phyloP scores from a whole-genome alignment of 2,797 vertebrate species.

The Amblyopsis hoosieri region DNA sequence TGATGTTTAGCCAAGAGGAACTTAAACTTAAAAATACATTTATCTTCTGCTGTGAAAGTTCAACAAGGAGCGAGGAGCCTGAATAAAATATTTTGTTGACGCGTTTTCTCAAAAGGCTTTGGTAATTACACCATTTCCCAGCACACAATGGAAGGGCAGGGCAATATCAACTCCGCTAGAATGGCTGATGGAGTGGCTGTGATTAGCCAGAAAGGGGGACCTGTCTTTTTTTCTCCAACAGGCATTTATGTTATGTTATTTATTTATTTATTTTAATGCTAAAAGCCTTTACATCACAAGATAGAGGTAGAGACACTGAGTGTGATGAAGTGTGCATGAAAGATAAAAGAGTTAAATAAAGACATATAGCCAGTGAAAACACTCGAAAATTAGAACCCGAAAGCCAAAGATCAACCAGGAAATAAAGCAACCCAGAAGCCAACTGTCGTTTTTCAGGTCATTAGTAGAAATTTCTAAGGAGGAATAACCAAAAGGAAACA shows the following conservation, averaged over 20 bases:
- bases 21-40: constrained; percentile 18
- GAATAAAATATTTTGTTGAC: constrained; percentile 45
- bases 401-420: background rate
- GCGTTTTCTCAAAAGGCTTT: constrained; percentile 40
- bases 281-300: constrained; percentile 65
- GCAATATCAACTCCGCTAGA: constrained; percentile 41
- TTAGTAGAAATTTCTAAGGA: constrained; percentile 59
- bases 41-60: constrained; percentile 23
- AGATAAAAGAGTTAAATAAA: constrained; percentile 44
- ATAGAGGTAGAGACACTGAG: constrained; percentile 56
- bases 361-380: constrained; percentile 40
- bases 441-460: constrained; percentile 43
- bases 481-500: constrained; percentile 26
- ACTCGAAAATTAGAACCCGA: constrained; percentile 40
- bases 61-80: constrained; percentile 13
- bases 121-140: constrained; percentile 61
- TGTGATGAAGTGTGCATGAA: constrained; percentile 23
- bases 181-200: constrained; percentile 47
- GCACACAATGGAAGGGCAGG: constrained; percentile 44
- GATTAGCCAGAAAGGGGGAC: constrained; percentile 56
- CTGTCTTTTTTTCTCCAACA: constrained; percentile 55
- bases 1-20: constrained; percentile 35
- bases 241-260: constrained; percentile 44
- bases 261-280: constrained; percentile 55
- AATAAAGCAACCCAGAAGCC: background rate